Base-by-base conservation (phyloP, 2,797 vertebrate genomes). In the Manis javanica region DNA sequence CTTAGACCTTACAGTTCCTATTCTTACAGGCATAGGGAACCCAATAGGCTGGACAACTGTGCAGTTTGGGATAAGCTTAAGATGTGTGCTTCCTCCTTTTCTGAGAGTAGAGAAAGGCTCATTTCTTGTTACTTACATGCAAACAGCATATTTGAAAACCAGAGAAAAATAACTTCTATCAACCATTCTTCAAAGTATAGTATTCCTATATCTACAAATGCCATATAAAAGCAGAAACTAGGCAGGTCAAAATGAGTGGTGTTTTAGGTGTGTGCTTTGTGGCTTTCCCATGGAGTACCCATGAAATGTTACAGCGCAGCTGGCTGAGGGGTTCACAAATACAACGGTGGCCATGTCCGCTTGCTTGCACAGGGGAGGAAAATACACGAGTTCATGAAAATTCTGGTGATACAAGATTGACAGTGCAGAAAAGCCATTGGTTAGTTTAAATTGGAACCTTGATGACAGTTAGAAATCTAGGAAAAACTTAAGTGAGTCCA, bases 391-490 rank as follows among this genome's bases (percentile, higher is more conserved):
- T 79, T 91, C 66, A 42, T 81, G 92, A 94, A 86, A 83, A 90
- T 91, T 94, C 63, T 87, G 63, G 15, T 26, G n/a, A 55, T 59
- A 68, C 5, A 57, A 74, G 14, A 68, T 63, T 51, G 69, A 24
- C 53, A 85, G 34, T 16, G 49, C 74, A 87, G 42, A 96, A 90
- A 94, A 85, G 53, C 34, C 64, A 61, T 63, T 71, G 81, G 78
- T 88, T 95, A 88, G 37, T 72, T 86, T 71, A 75, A 81, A 81
- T 77, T n/a, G 69, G 68, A 90, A 55, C 37, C 46, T 86, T 75
- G 68, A 78, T 57, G 53, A 85, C 11, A 79, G 53, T 81, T 87
- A 86, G 81, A 69, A 86, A 69, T 75, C 53, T 89, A 14, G 31
- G 63, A n/a, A 87, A 77, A 79, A 29, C 9, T 46, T 89, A 83